Percentiles rank a stretch among this genome's conserved stretches.
phyloP scores from a whole-genome alignment of 2,113 vertebrate species.

The Ranitomeya imitator region DNA sequence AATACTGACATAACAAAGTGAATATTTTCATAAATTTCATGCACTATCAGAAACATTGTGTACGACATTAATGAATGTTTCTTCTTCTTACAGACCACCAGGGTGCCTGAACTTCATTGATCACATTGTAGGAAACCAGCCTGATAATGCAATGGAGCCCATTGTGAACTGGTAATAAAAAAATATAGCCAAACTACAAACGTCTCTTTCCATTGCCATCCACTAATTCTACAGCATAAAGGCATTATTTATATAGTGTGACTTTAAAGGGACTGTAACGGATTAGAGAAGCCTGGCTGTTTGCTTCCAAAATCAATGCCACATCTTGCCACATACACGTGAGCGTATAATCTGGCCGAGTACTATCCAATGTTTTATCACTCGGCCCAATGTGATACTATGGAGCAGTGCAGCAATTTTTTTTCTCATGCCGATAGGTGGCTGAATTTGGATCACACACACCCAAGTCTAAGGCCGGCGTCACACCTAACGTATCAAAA shows the following conservation, averaged over 20 bases:
- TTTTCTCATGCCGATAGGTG: too few relatives aligned
- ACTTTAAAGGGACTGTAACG: not conserved
- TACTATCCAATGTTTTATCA: too few relatives aligned
- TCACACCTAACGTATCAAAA: too few relatives aligned
- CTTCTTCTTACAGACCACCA: conserved; percentile 65
- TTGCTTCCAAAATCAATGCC: not conserved
- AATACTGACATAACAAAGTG: not conserved
- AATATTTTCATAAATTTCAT: not conserved
- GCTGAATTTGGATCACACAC: too few relatives aligned
- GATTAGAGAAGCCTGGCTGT: not conserved
- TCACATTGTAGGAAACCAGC: conserved; percentile 84
- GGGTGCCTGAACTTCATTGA: conserved; percentile 75
- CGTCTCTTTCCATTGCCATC: not conserved
- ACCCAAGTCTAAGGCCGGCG: too few relatives aligned
- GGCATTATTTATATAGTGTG: not conserved
- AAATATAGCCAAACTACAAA: not conserved
- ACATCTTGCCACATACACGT: too few relatives aligned
- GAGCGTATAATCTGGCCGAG: too few relatives aligned
- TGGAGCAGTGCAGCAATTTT: too few relatives aligned
- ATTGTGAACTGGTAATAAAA: conserved; percentile 74
- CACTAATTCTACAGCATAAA: not conserved
- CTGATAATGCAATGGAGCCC: conserved; percentile 78
- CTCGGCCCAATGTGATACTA: too few relatives aligned
- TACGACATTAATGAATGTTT: not conserved
- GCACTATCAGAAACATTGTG: not conserved